Conservation (phyloP, 2,888 invertebrate species). For the Drosophila rellima region DNA sequence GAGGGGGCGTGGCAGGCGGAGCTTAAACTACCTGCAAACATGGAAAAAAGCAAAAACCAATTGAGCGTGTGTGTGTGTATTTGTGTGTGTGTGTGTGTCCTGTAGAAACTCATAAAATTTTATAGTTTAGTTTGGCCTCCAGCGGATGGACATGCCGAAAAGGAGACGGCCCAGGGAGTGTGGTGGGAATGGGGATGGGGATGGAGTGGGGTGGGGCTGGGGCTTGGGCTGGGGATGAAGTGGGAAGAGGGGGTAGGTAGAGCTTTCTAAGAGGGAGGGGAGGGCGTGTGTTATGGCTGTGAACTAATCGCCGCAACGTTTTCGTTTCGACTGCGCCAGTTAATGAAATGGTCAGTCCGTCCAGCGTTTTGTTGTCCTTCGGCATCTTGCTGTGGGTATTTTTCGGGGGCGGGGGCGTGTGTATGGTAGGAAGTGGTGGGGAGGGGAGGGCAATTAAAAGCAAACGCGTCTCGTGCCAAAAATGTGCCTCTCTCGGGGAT, state of each 20-base stretch:
- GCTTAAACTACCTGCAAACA: constrained; percentile 76
- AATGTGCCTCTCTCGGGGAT: constrained; percentile 14
- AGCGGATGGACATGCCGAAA: constrained; percentile 30
- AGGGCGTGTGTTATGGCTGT: constrained; percentile 74
- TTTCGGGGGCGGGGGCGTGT: background rate
- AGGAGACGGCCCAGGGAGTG: no score
- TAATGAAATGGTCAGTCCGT: constrained; percentile 73
- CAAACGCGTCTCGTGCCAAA: constrained; percentile 45
- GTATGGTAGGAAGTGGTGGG: background rate
- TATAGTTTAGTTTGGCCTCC: constrained; percentile 67
- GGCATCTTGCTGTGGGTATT: background rate
- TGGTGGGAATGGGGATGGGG: background rate
- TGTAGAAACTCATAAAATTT: constrained; percentile 77
- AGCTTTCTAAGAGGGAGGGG: background rate
- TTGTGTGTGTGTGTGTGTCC: constrained; percentile 37
- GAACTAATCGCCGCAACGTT: constrained; percentile 77
- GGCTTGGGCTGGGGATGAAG: no score
- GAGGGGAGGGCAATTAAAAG: constrained; percentile 55
- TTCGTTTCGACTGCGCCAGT: constrained; percentile 67
- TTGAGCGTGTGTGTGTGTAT: constrained; percentile 64
- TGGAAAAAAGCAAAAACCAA: constrained; percentile 77
- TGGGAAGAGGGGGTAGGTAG: constrained; percentile 41
- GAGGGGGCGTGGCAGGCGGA: constrained; percentile 2
- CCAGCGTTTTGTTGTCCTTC: constrained; percentile 34
- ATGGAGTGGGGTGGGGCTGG: no score